Percentiles rank a stretch among this genome's conserved stretches.
Evolutionary conservation across 2,888 invertebrate species (phyloP).

Genomic region (Drosophila mimetica): DNA sequence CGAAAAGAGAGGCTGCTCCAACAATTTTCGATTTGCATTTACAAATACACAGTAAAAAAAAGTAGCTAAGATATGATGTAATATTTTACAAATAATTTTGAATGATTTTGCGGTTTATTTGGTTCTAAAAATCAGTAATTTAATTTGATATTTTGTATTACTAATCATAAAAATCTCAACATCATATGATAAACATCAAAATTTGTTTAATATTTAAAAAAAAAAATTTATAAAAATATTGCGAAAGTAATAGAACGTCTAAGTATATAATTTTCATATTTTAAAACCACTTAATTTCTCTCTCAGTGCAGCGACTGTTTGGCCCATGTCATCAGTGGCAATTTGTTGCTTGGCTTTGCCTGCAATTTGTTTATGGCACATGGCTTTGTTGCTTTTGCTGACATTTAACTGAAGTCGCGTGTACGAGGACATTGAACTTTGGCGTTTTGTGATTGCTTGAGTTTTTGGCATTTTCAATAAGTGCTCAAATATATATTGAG

Average conservation of each 20-base stretch:
- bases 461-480: constrained; percentile 52
- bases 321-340: constrained; percentile 69
- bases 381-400: constrained; percentile 31
- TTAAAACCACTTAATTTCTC: no score
- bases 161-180: no score
- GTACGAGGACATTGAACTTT: constrained; percentile 68
- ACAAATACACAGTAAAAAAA: not conserved
- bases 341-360: constrained; percentile 57
- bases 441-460: constrained; percentile 21
- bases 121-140: no score
- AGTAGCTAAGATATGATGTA: no score
- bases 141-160: no score
- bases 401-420: constrained; percentile 54
- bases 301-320: not conserved
- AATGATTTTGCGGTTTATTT: no score
- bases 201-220: no score
- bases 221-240: no score
- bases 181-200: no score
- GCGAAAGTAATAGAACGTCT: no score
- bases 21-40: constrained; percentile 45
- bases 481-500: constrained; percentile 10
- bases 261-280: no score
- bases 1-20: constrained; percentile 8
- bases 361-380: constrained; percentile 74
- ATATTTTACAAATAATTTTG: not conserved